Conservation (phyloP, 2,888 invertebrate species). For the Scaptomyza flava region DNA sequence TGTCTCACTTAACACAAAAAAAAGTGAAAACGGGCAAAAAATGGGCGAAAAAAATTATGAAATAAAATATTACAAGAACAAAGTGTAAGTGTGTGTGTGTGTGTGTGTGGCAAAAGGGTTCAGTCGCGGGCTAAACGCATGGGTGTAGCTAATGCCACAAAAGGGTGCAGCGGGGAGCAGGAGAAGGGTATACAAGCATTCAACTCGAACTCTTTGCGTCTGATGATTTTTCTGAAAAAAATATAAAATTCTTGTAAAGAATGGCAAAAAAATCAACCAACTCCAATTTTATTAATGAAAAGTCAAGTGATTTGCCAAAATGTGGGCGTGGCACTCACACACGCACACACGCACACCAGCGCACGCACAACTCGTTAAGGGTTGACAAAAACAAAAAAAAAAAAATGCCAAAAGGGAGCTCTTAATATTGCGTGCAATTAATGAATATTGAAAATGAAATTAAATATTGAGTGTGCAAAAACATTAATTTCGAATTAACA, state of each 20-base stretch:
- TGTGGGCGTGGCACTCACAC: constrained; percentile 62
- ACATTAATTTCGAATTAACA: not conserved
- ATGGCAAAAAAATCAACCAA: constrained; percentile 35
- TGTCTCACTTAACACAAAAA: constrained; percentile 64
- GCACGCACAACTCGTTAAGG: constrained; percentile 64
- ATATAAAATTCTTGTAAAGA: not conserved
- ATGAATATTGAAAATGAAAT: constrained; percentile 45
- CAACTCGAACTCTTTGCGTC: constrained; percentile 43
- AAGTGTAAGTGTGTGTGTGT: constrained; percentile 1
- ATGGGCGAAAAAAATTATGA: constrained; percentile 36
- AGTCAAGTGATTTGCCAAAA: constrained; percentile 71
- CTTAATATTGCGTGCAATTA: constrained; percentile 49
- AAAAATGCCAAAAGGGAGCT: constrained; percentile 3
- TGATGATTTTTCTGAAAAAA: constrained; percentile 31
- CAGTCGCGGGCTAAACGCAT: constrained; percentile 37
- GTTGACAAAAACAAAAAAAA: constrained; percentile 45
- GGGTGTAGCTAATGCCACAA: constrained; percentile 50
- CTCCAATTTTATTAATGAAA: constrained; percentile 77
- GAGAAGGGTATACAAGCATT: constrained; percentile 26
- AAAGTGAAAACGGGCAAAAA: not conserved
- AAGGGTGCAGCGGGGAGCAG: not conserved
- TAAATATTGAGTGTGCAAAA: not conserved
- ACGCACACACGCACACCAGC: too few species aligned
- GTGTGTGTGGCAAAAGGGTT: constrained; percentile 46
- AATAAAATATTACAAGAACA: constrained; percentile 37